A percentile compares a stretch with the other conserved stretches of the same genome.
These are phyloP conservation scores for Leptinotarsa undecemlineata DNA, from an alignment of 1,140 invertebrate species.

Conservation along the genomic window DNA sequence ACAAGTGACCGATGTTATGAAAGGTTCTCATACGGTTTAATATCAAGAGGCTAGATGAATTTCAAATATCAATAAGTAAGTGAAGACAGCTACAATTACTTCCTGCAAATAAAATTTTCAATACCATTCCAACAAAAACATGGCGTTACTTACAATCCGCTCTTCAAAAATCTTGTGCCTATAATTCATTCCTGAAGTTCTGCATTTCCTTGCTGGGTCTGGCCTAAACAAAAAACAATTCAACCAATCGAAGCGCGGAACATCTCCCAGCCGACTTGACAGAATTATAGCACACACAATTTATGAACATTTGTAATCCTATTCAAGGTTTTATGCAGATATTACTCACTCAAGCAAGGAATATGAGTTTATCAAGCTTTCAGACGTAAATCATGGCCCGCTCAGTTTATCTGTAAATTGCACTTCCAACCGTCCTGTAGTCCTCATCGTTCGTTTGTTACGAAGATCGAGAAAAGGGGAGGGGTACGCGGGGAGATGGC, in stretches of 20 bases:
- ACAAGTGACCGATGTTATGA: too few species aligned
- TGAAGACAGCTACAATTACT: background rate
- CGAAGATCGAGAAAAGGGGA: background rate
- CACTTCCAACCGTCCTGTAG: constrained; percentile 46
- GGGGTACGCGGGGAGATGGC: background rate
- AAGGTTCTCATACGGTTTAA: too few species aligned
- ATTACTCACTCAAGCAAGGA: constrained; percentile 58
- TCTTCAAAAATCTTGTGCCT: background rate
- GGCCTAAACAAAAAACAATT: constrained; percentile 26
- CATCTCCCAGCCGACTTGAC: constrained; percentile 26
- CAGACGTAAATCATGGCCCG: constrained; percentile 56
- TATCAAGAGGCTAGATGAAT: too few species aligned
- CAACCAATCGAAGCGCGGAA: constrained; percentile 19
- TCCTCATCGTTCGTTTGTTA: constrained; percentile 12
- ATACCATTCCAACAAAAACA: background rate
- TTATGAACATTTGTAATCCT: constrained; percentile 59
- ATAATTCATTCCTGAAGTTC: constrained; percentile 11
- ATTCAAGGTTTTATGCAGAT: constrained; percentile 58
- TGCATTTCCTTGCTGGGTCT: background rate
- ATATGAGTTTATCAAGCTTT: constrained; percentile 58
- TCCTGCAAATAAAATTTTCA: background rate
- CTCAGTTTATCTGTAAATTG: constrained; percentile 57
- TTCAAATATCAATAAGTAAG: too few species aligned
- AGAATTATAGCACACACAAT: constrained; percentile 47
- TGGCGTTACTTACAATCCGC: background rate